phyloP scores from a whole-genome alignment of 2,113 vertebrate species.

The Pachycephala philippinensis region DNA sequence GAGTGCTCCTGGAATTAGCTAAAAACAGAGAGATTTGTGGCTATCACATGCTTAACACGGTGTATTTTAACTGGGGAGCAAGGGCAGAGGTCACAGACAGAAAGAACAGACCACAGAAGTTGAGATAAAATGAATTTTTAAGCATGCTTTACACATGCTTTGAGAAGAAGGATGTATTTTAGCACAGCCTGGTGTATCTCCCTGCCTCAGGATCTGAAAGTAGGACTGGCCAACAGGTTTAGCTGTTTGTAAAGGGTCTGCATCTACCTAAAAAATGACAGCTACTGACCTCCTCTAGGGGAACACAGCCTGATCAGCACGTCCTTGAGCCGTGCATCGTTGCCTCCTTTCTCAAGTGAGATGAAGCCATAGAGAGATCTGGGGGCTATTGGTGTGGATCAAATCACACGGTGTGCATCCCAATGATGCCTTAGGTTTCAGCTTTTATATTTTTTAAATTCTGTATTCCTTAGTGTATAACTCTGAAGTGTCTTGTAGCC shows the following conservation, averaged over 20 bases:
- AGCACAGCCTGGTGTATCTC: background rate
- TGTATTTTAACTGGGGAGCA: background rate
- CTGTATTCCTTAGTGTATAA: no score
- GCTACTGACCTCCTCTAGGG: background rate
- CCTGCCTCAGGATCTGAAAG: background rate
- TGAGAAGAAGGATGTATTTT: background rate
- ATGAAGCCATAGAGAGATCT: background rate
- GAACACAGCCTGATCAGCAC: background rate
- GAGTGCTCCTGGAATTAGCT: background rate
- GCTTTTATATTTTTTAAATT: no score
- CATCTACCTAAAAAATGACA: background rate
- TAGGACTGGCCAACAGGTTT: background rate
- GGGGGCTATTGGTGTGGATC: background rate
- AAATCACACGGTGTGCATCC: background rate
- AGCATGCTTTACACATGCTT: rapidly evolving
- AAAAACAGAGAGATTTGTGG: background rate
- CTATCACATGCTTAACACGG: background rate
- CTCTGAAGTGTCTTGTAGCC: no score
- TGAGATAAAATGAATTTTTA: background rate
- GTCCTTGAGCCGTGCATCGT: background rate
- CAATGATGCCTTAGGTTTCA: no score
- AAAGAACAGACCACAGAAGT: background rate
- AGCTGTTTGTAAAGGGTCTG: background rate
- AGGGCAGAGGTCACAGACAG: background rate
- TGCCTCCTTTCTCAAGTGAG: background rate